Base-by-base conservation (phyloP, 2,888 invertebrate species). In the Cheilosia vernalis region DNA sequence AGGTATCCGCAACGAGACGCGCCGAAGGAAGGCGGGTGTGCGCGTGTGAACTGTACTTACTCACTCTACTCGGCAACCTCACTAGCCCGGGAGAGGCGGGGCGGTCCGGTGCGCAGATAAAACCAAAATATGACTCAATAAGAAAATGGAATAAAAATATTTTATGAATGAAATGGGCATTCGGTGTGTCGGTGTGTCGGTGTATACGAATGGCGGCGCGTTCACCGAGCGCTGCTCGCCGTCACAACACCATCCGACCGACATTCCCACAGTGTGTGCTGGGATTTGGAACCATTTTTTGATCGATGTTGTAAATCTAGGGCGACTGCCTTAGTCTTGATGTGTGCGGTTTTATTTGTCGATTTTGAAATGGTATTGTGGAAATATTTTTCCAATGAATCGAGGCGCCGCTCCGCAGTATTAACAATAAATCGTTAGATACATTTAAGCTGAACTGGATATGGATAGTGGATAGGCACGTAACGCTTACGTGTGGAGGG, bases 41-140 rank as follows among this genome's bases (percentile, higher is more conserved):
- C 51, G 21, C 21, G 51, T 21, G 51, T 63, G 40, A 33, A 51
- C 27, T 42, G 21, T 37, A 37, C 37, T 37, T 37, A 37, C 37
- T 37, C 37, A 30, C 10, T 10, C 10, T 9, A 0, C 33, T 33
- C 9, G 9, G 10, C 33, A n/a, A 10, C 9, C 33, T 9, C 33
- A 33, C 7, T 10, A 10, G 33, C 10, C 10, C 33, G 60, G 4
- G 40, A 4, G 56, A 2, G 44, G 47, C n/a, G 9, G 19, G 30
- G 17, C 6, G 30, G 9, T 27, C n/a, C 30, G 67, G 53, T 42
- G 53, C 49, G 53, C 19, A 79, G 73, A 73, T 64, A 78, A 79
- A 79, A 78, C 76, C 76, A 77, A 72, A 72, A 63, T 74, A 84
- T 84, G 83, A 79, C 83, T 79, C 83, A 84, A 79, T 83, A 78